Base-by-base conservation (phyloP, 2,888 invertebrate genomes). In the Brachylomia viminalis region DNA sequence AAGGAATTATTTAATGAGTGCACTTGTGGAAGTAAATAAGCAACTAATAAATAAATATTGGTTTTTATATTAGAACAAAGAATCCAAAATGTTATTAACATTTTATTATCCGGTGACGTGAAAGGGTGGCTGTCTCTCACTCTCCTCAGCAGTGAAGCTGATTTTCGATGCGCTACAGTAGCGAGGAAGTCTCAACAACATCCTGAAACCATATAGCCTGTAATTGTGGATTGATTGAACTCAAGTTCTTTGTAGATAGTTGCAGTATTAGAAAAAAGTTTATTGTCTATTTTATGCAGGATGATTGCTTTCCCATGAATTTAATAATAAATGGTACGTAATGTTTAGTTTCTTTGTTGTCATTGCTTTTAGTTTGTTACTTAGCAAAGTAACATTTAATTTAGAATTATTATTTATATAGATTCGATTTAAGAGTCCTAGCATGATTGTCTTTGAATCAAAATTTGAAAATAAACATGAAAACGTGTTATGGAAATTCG, bases 21-120 rank as follows among this genome's bases (percentile, higher is more conserved):
- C 68, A 82, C 30, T 76, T 45, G 70, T 70, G 47, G 17, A 79
- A 54, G 80, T 73, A 79, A 77, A 86, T 82, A 59, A 70, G 62
- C 38, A 65, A 86, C 79, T 80, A 83, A 74, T 80, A 72, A 77
- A 62, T 38, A 38, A 2, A 38, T 38, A 38, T 4, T 38, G 6
- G 6, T 38, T 38, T 38, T 38, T 38, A 38, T 38, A 4, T 6
- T 6, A 6, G 38, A 38, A 38, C 38, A 38, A 38, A 2, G 38
- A 38, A 6, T 38, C 38, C 38, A 38, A n/a, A n/a, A n/a, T n/a
- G n/a, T n/a, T n/a, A n/a, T n/a, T n/a, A n/a, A n/a, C n/a, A n/a
- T n/a, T n/a, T n/a, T n/a, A n/a, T n/a, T n/a, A n/a, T n/a, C n/a
- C n/a, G n/a, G n/a, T n/a, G n/a, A n/a, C n/a, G n/a, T n/a, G n/a